Conservation (phyloP, 2,797 vertebrate species). For the Coregonus sp. region DNA sequence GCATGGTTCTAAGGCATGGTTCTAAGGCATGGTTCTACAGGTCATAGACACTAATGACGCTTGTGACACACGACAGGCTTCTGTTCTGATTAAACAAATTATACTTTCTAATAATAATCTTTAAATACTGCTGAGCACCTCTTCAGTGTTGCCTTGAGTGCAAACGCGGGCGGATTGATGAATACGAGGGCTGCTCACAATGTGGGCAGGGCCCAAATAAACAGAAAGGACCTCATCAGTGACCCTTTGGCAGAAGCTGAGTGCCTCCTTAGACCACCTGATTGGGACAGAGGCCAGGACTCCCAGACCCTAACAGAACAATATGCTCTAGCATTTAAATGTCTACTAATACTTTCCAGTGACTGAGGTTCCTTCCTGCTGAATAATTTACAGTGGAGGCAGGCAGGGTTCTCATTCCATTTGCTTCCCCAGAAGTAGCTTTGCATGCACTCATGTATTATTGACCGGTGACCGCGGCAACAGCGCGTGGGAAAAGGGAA, state of each 20-base stretch:
- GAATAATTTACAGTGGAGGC: slow-evolving; percentile 78
- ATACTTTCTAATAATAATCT: slow-evolving; percentile 36
- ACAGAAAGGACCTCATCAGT: slow-evolving; percentile 1
- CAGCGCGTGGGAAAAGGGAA: slow-evolving; percentile 35
- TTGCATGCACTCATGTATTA: slow-evolving; percentile 79
- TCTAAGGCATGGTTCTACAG: not conserved
- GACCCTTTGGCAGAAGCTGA: slow-evolving; percentile 43
- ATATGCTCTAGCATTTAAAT: slow-evolving; percentile 30
- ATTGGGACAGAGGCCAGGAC: slow-evolving; percentile 41
- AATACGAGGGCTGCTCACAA: slow-evolving; percentile 18
- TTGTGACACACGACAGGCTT: slow-evolving; percentile 21
- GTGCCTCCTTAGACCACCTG: slow-evolving; percentile 49
- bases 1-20: no score
- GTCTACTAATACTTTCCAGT: slow-evolving; percentile 56
- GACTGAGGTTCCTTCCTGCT: slow-evolving; percentile 60
- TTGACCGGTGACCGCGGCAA: slow-evolving; percentile 56
- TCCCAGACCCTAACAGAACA: slow-evolving; percentile 27
- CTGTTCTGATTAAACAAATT: slow-evolving; percentile 40
- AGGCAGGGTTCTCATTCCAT: slow-evolving; percentile 67
- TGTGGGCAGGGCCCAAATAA: not conserved
- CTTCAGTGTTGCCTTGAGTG: slow-evolving; percentile 38
- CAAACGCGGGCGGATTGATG: slow-evolving; percentile 52
- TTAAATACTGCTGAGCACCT: slow-evolving; percentile 40
- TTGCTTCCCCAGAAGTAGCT: slow-evolving; percentile 73
- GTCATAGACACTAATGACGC: slow-evolving; percentile 11